These are phyloP conservation scores for Engraulis encrasicolus DNA, from an alignment of 2,113 vertebrate species.

Conservation along the genomic window DNA sequence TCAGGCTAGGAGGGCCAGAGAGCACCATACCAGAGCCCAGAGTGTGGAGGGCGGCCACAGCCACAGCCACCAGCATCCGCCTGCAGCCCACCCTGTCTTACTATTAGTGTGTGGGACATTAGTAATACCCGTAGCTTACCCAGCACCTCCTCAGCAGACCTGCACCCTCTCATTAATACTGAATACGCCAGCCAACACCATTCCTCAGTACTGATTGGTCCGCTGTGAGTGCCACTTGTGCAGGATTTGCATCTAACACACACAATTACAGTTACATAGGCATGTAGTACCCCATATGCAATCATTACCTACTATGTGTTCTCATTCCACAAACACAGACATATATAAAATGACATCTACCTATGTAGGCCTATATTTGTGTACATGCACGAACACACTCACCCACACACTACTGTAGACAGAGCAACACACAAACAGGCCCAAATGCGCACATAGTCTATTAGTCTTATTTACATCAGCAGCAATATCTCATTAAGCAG, in stretches of 20 bases:
- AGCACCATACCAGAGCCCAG: too few species aligned
- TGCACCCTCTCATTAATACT: not conserved
- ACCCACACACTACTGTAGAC: not conserved
- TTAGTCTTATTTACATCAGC: slow-evolving; percentile 18
- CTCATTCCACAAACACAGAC: not conserved
- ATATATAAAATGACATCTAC: not conserved
- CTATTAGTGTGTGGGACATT: not conserved
- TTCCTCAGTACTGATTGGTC: not conserved
- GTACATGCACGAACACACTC: not conserved
- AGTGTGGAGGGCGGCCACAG: too few species aligned
- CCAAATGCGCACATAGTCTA: not conserved
- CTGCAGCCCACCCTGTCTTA: not conserved
- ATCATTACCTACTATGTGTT: too few species aligned
- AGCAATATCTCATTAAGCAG: slow-evolving; percentile 10
- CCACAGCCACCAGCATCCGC: not conserved
- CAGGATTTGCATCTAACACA: not conserved
- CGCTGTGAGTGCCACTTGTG: not conserved
- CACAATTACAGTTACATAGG: not conserved
- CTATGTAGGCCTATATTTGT: not conserved
- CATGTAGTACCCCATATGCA: not conserved
- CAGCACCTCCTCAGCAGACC: not conserved
- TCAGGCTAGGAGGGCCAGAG: too few species aligned
- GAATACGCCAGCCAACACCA: not conserved
- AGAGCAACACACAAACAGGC: not conserved
- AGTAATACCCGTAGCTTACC: not conserved